Conservation (phyloP, 2,113 vertebrate genomes). For the Egretta garzetta region DNA sequence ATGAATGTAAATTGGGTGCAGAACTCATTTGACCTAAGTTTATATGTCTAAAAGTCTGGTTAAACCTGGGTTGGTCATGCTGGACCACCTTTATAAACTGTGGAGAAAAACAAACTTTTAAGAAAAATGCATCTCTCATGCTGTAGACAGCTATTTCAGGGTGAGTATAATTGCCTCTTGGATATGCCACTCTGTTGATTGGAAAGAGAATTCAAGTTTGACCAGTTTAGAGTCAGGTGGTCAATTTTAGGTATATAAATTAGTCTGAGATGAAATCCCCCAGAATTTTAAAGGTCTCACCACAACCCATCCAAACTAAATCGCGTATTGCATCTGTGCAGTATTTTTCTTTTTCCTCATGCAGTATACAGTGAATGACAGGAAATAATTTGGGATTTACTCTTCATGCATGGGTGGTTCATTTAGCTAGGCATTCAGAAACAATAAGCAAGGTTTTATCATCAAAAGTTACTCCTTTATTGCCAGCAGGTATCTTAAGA, state of each 20-base stretch:
- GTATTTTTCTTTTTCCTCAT: neutral
- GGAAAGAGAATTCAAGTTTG: neutral
- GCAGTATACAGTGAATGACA: neutral
- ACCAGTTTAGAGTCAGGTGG: neutral
- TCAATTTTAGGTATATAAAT: neutral
- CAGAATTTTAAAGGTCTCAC: neutral
- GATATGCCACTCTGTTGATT: neutral
- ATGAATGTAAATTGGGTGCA: neutral
- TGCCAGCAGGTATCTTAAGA: neutral
- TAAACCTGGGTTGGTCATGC: neutral
- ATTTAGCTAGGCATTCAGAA: neutral
- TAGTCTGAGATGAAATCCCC: neutral
- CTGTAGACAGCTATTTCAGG: neutral
- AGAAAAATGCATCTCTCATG: neutral
- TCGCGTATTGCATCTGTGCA: neutral
- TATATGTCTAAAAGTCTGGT: neutral
- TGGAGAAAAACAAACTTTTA: neutral
- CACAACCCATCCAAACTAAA: neutral
- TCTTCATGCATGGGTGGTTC: neutral
- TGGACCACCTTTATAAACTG: neutral
- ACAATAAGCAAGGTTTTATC: neutral
- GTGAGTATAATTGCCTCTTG: neutral
- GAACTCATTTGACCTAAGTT: neutral
- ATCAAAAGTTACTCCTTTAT: neutral
- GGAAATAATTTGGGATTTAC: neutral